A percentile compares a stretch with the other conserved stretches of the same genome.
Conservation (phyloP, 2,888 invertebrate genomes). For the Drosophila antonietae region DNA sequence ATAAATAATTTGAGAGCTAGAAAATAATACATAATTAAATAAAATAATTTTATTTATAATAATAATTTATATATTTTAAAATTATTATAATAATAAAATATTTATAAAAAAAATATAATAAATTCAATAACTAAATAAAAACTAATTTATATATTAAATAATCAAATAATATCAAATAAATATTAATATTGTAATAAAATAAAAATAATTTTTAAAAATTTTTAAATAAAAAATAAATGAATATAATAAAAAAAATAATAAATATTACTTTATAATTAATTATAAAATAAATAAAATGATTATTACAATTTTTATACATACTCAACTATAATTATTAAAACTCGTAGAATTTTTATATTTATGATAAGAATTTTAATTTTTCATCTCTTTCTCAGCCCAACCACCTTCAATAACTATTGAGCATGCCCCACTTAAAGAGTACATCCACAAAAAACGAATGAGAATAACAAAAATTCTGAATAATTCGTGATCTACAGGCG, state of each 20-base stretch:
- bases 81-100: too few species aligned
- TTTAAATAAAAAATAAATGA: not conserved
- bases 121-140: not conserved
- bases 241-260: not conserved
- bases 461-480: constrained; percentile 73
- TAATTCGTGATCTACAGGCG: constrained; percentile 84
- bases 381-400: not conserved
- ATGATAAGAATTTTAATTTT: not conserved
- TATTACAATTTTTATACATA: too few species aligned
- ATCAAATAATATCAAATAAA: too few species aligned
- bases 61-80: too few species aligned
- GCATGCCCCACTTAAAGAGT: constrained; percentile 23
- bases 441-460: constrained; percentile 42
- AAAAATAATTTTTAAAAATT: not conserved
- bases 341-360: not conserved
- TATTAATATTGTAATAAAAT: not conserved
- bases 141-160: not conserved
- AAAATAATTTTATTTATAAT: too few species aligned
- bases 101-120: not conserved
- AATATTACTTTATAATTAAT: too few species aligned
- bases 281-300: too few species aligned
- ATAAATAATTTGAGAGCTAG: too few species aligned
- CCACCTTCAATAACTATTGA: not conserved
- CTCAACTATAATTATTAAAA: too few species aligned
- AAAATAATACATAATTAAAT: too few species aligned